Conservation (phyloP, 2,888 invertebrate species). For the Phania funesta region DNA sequence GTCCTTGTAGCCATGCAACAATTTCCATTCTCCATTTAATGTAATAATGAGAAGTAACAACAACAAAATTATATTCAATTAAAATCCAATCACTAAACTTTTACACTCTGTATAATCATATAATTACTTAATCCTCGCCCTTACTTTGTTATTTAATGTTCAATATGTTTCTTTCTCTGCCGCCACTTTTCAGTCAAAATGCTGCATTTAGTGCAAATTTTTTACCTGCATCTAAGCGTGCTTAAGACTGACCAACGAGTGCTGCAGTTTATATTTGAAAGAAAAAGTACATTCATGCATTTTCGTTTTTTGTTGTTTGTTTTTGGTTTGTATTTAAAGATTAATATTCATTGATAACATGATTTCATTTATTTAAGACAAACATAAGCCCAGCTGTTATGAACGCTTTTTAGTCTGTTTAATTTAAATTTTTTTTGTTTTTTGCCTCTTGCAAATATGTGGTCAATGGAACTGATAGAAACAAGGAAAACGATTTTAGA, state of each 20-base stretch:
- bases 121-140: constrained; percentile 20
- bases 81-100: not conserved
- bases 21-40: not conserved
- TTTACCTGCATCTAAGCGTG: not conserved
- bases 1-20: no score
- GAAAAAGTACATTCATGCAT: constrained; percentile 22
- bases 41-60: not conserved
- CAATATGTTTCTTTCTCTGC: not conserved
- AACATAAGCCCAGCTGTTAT: constrained; percentile 57
- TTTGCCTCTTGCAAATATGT: constrained; percentile 42
- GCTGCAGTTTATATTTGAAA: not conserved
- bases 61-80: not conserved
- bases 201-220: constrained; percentile 7
- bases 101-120: constrained; percentile 1
- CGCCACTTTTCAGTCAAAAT: not conserved
- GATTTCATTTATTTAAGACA: constrained; percentile 32
- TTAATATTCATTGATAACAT: constrained; percentile 56
- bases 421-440: constrained; percentile 18
- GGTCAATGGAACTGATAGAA: constrained; percentile 35
- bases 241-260: not conserved
- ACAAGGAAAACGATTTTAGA: constrained; percentile 51
- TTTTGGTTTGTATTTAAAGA: constrained; percentile 28
- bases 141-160: not conserved
- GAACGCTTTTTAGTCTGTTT: constrained; percentile 18
- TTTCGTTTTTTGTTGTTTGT: not conserved